phyloP scores from a whole-genome alignment of 2,888 invertebrate genomes.

The Listrodromus nycthemerus region DNA sequence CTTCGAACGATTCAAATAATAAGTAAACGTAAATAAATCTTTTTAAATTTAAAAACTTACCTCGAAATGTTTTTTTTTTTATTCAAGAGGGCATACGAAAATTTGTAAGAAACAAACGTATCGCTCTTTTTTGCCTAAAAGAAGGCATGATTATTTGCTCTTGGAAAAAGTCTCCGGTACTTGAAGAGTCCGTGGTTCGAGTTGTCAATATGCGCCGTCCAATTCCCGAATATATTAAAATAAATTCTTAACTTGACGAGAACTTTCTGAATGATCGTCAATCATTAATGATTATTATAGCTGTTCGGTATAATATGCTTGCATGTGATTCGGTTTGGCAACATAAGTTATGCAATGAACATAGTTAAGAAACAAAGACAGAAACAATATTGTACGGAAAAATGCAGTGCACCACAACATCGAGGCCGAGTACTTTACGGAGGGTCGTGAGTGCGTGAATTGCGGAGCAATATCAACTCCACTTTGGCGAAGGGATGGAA shows the following conservation, averaged over 20 bases:
- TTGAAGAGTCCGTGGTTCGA: not conserved
- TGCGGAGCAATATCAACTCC: constrained; percentile 99
- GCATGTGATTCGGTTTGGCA: not conserved
- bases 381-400: constrained; percentile 56
- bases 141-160: too few species aligned
- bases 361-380: constrained; percentile 28
- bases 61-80: too few species aligned
- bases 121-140: too few species aligned
- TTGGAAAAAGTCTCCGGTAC: too few species aligned
- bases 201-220: not conserved
- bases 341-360: constrained; percentile 4
- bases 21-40: too few species aligned
- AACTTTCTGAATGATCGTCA: too few species aligned
- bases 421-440: constrained; percentile 85
- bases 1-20: too few species aligned
- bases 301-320: not conserved
- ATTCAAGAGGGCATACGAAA: too few species aligned
- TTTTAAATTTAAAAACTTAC: too few species aligned
- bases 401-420: constrained; percentile 81
- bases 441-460: constrained; percentile 99
- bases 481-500: constrained; percentile 98
- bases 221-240: not conserved
- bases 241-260: not conserved
- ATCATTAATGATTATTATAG: not conserved
- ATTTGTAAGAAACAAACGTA: too few species aligned